phyloP scores from a whole-genome alignment of 30 jellyfish, hydroid and myxozoan species.

The Calvadosia cruxmelitensis region DNA sequence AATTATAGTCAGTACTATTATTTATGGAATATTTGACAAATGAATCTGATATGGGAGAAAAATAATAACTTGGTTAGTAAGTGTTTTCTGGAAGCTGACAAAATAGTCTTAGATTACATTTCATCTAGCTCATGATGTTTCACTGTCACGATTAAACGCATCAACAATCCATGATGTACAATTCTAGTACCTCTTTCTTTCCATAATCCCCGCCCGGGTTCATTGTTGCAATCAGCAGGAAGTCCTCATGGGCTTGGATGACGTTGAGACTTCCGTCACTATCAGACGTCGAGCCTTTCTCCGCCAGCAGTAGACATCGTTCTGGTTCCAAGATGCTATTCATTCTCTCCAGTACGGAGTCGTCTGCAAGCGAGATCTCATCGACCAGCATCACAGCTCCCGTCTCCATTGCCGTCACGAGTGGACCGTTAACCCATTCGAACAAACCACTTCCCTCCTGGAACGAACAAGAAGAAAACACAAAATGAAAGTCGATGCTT shows the following conservation, averaged over 20 bases:
- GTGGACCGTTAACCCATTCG: constrained; percentile 98
- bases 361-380: constrained; percentile 98
- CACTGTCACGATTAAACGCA: too few species aligned
- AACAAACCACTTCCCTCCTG: constrained; percentile 47
- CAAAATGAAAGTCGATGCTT: background rate
- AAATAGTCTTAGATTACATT: too few species aligned
- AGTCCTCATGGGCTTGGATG: constrained; percentile 45
- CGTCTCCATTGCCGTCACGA: constrained; percentile 69
- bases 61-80: too few species aligned
- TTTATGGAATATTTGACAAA: too few species aligned
- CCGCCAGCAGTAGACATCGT: constrained; percentile 64
- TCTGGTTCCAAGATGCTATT: constrained; percentile 87
- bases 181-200: constrained; percentile 79
- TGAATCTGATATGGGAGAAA: too few species aligned
- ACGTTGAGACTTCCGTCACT: constrained; percentile 34
- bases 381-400: constrained; percentile 80
- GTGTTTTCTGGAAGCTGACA: too few species aligned
- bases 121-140: too few species aligned
- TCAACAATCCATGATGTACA: too few species aligned
- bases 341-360: constrained; percentile 87
- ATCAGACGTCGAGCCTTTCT: constrained; percentile 57
- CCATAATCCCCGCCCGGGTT: constrained; percentile 99
- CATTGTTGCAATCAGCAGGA: constrained; percentile 90
- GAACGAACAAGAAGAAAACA: too few species aligned
- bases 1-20: too few species aligned